phyloP scores from a whole-genome alignment of 2,888 invertebrate genomes.

The Proisotoma minuta region DNA sequence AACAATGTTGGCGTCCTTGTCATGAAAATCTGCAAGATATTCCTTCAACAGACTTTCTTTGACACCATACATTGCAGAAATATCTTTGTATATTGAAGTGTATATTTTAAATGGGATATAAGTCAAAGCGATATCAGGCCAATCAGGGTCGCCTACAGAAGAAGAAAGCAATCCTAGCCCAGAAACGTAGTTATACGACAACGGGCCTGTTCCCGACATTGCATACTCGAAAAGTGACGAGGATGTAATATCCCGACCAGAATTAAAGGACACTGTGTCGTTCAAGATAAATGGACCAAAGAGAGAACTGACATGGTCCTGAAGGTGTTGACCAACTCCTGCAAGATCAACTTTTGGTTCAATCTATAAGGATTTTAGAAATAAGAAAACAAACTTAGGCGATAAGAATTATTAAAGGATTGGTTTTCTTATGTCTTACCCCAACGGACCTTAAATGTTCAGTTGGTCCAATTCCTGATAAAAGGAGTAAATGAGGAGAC shows the following conservation, averaged over 20 bases:
- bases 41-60: neutral
- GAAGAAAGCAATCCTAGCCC: neutral
- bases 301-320: neutral
- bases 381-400: neutral
- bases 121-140: neutral
- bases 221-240: neutral
- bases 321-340: neutral
- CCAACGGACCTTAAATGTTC: neutral
- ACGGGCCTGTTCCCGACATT: neutral
- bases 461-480: neutral
- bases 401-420: neutral
- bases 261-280: neutral
- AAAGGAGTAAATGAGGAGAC: neutral
- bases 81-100: neutral
- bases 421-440: neutral
- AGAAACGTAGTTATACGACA: neutral
- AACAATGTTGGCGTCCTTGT: neutral
- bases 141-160: neutral
- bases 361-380: neutral
- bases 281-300: neutral
- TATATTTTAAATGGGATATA: neutral
- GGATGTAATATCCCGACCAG: neutral
- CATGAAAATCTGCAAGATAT: neutral
- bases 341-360: neutral
- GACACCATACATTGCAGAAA: neutral